Percentiles rank a stretch among this genome's conserved stretches.
phyloP scores from a whole-genome alignment of 2,888 invertebrate species.

The Sturmia bella region DNA sequence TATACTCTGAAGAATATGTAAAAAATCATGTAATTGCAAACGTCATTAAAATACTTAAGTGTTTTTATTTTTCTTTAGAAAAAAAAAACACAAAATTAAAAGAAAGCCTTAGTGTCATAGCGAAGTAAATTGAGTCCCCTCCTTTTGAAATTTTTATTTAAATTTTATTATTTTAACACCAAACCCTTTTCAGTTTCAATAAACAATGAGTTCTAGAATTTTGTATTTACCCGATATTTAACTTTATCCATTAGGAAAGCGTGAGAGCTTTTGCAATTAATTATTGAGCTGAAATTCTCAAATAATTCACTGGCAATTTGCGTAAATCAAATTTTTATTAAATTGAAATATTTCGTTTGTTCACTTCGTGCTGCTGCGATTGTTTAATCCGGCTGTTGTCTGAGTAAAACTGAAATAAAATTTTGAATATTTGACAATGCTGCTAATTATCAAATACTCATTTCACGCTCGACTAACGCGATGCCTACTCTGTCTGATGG shows the following conservation, averaged over 20 bases:
- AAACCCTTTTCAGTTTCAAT: no score
- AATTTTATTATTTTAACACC: no score
- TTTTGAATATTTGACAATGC: conserved; percentile 48
- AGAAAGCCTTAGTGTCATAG: no score
- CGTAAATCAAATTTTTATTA: conserved; percentile 47
- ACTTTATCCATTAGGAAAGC: conserved; percentile 60
- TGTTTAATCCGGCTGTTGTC: conserved; percentile 36
- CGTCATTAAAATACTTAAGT: no score
- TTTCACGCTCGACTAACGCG: conserved; percentile 62
- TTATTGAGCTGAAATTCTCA: conserved; percentile 44
- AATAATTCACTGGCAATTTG: conserved; percentile 65
- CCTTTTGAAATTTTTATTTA: no score
- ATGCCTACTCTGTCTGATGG: conserved; percentile 19
- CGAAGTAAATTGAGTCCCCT: no score
- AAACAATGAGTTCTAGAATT: background rate
- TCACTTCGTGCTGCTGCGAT: conserved; percentile 32
- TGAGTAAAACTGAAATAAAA: conserved; percentile 45
- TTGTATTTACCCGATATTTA: conserved; percentile 52
- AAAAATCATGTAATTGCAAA: no score
- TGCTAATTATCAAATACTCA: conserved; percentile 25
- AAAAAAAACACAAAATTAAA: no score
- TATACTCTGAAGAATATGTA: no score
- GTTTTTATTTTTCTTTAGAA: no score
- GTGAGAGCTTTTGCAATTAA: conserved; percentile 17
- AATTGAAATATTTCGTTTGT: conserved; percentile 23